Evolutionary conservation across 1,140 invertebrate genomes (phyloP), one percentile per base, ranked within the genome.

Genomic region (Aricia agestis): DNA sequence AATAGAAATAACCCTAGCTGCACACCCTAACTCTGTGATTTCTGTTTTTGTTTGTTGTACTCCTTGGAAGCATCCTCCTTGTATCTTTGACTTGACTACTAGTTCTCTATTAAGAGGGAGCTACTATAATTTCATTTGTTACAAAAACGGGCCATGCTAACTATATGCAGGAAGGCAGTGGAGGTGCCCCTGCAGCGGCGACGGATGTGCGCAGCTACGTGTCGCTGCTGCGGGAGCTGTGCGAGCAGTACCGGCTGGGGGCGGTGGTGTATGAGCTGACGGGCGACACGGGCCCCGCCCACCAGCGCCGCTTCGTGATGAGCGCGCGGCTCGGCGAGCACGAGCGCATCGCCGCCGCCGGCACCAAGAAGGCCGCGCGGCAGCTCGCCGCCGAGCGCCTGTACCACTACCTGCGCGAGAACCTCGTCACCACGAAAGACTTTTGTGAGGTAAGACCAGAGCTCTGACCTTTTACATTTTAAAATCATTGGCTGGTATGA

Each of bases 281-380:
- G 70, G 78, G 80, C 31, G 86, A 89, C 81, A 83, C 85, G 70
- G 88, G 88, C 68, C 88, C 88, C 65, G 80, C 88, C 68, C 88
- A 90, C 79, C 71, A 74, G 70, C 84, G 88, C 42, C 80, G 74
- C 72, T 89, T 90, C 81, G 86, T 81, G 9, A 25, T 85, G 69
- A 69, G 72, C 31, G 85, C 81, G 59, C 66, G 73, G 69, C 76
- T 89, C 17, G 86, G 83, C 58, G 59, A 70, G 57, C 83, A 83
- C 74, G 69, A 72, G 76, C 83, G 88, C 63, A 1, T 4, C 58
- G 82, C 85, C 75, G 82, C 85, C 67, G 76, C 82, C 71, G 78
- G 81, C 74, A 88, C 85, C 69, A 90, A 90, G 77, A 88, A 88
- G 75, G 70, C 75, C 15, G 86, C 88, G 58, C 76, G 85, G 7